phyloP scores from a whole-genome alignment of 2,888 invertebrate species.

The Nemotelus nigrinus region DNA sequence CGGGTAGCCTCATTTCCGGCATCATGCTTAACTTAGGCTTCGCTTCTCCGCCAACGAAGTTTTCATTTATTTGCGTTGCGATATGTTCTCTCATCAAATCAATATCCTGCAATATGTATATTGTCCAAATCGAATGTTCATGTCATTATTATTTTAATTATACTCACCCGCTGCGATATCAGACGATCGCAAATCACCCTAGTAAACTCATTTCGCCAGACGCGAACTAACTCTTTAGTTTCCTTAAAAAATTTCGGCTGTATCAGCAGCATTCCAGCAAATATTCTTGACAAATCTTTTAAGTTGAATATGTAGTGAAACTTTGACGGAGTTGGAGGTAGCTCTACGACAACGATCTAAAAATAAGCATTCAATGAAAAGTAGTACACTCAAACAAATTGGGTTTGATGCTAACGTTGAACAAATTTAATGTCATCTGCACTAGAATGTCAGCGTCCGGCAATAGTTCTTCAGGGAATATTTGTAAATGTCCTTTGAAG shows the following conservation, averaged over 20 bases:
- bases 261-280: constrained; percentile 82
- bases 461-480: constrained; percentile 75
- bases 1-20: neutral
- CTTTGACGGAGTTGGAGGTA: constrained; percentile 91
- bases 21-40: neutral
- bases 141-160: constrained; percentile 46
- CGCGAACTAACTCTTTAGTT: constrained; percentile 77
- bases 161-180: constrained; percentile 70
- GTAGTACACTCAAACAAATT: constrained; percentile 17
- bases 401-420: constrained; percentile 72
- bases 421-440: constrained; percentile 82
- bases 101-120: constrained; percentile 69
- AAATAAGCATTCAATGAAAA: constrained; percentile 44
- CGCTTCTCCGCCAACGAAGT: constrained; percentile 56
- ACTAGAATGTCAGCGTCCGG: constrained; percentile 75
- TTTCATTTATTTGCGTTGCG: constrained; percentile 69
- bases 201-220: constrained; percentile 92
- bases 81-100: constrained; percentile 71
- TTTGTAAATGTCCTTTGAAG: constrained; percentile 77
- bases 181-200: constrained; percentile 89
- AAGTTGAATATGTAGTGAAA: constrained; percentile 96
- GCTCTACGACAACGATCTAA: constrained; percentile 76
- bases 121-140: neutral
- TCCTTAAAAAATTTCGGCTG: constrained; percentile 76
- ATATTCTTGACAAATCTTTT: constrained; percentile 87